Base-by-base conservation (phyloP, 1,140 invertebrate species). In the Mercenaria mercenaria region DNA sequence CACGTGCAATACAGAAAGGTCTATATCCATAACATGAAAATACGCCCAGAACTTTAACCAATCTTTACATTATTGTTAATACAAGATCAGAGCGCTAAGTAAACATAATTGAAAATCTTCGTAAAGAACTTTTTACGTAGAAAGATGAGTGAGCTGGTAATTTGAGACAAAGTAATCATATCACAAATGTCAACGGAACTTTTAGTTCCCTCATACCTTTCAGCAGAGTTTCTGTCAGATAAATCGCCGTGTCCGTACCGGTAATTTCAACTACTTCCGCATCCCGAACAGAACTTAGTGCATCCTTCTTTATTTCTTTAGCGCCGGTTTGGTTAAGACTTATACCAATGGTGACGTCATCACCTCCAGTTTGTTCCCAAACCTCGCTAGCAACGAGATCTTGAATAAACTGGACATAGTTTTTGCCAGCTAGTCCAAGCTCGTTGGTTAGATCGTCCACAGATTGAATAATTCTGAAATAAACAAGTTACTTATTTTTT, bases 381-480 rank as follows among this genome's bases (percentile, higher is more conserved):
- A 88, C 23, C 34, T 39, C 56, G 26, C 39, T 50, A 32, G 76
- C 85, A 11, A 88, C 50, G 29, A 37, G 77, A 41, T 79, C 59
- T 67, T 80, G 47, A 39, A 88, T 47, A 47, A 88, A 43, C 34
- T 41, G 37, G 20, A n/a, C 32, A 23, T 26, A 67, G 0, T 47
- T 29, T 47, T 61, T 18, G 26, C 37, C 39, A 34, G 11, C 20
- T 13, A 80, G 32, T 1, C 32, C 39, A 23, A 79, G 23, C 0
- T 47, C 32, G 29, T 67, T 69, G 20, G 85, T 80, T 0, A 88
- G 34, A 8, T 80, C 76, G 18, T 88, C 85, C 15, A 77, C 26
- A 8, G 85, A 61, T n/a, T 15, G 15, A 29, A 88, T 50, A n/a
- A 88, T 88, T 41, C 85, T 88, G 85, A 64, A 80, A 64, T 23